Percentiles rank a stretch among this genome's conserved stretches.
phyloP scores from a whole-genome alignment of 64 coral and sea anemone species.

The Stylophora pistillata region DNA sequence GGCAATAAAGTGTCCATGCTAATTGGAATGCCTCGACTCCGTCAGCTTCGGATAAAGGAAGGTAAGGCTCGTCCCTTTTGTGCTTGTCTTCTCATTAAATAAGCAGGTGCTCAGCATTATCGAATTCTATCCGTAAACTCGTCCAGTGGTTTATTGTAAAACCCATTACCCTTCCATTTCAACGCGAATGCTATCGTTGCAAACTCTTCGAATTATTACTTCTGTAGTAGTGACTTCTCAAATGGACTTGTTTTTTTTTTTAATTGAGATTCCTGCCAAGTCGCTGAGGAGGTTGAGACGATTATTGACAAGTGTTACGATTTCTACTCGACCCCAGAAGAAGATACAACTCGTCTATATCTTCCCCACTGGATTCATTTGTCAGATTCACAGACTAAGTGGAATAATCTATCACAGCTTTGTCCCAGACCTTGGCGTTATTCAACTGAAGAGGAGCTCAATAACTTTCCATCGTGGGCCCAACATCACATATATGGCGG shows the following conservation, averaged over 20 bases:
- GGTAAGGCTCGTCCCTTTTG: background rate
- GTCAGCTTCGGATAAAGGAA: constrained; percentile 29
- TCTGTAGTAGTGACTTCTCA: background rate
- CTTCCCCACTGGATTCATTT: constrained; percentile 21
- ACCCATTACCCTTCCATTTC: background rate
- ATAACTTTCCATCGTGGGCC: constrained; percentile 30
- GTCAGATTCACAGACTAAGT: background rate
- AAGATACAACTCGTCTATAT: constrained; percentile 28
- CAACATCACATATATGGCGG: constrained; percentile 23
- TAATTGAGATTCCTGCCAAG: background rate
- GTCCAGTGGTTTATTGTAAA: background rate
- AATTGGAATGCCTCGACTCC: constrained; percentile 34
- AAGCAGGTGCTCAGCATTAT: too few relatives aligned
- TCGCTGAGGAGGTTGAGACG: background rate
- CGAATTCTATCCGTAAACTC: background rate
- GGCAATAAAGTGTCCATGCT: constrained; percentile 27
- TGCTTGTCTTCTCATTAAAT: background rate
- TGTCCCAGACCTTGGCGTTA: constrained; percentile 37
- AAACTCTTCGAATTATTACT: background rate
- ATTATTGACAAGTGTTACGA: constrained; percentile 15
- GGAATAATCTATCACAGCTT: constrained; percentile 4
- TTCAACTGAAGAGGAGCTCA: constrained; percentile 4
- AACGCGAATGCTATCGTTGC: background rate
- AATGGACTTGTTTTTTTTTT: background rate
- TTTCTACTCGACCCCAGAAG: constrained; percentile 28